phyloP scores from a whole-genome alignment of 2,797 vertebrate species.

The Notamacropus eugenii region DNA sequence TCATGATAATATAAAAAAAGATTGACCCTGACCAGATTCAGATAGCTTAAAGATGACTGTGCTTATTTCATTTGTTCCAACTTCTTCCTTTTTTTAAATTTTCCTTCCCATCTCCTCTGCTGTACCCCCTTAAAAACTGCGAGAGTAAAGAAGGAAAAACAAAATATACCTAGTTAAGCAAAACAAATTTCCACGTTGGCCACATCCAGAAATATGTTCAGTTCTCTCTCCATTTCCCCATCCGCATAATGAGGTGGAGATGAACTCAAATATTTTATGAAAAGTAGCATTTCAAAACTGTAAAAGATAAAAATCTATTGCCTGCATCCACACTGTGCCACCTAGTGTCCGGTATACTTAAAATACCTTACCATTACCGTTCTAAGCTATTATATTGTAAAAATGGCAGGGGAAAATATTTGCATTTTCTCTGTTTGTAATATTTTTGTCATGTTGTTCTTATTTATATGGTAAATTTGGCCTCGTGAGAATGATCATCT shows the following conservation, averaged over 20 bases:
- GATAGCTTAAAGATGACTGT: neutral
- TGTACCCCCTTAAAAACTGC: neutral
- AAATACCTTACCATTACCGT: neutral
- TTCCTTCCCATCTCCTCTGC: neutral
- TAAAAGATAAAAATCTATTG: neutral
- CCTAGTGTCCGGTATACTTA: neutral
- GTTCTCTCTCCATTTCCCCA: neutral
- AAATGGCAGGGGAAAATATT: slow-evolving; percentile 1
- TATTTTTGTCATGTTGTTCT: neutral
- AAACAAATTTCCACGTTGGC: neutral
- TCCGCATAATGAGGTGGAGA: neutral
- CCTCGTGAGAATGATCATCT: neutral
- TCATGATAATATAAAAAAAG: neutral
- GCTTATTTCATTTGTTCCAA: neutral
- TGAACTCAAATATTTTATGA: neutral
- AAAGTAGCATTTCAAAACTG: neutral
- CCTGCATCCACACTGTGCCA: neutral
- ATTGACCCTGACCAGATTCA: neutral
- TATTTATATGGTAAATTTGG: neutral
- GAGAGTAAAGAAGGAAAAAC: neutral
- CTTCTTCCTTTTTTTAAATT: neutral
- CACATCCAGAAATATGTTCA: neutral
- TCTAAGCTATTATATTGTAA: neutral
- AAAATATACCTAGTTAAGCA: neutral
- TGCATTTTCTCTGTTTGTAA: neutral